Evolutionary conservation across 2,113 vertebrate species (phyloP), one percentile per base, ranked within the genome.

Genomic region (Amblyopsis rosae): DNA sequence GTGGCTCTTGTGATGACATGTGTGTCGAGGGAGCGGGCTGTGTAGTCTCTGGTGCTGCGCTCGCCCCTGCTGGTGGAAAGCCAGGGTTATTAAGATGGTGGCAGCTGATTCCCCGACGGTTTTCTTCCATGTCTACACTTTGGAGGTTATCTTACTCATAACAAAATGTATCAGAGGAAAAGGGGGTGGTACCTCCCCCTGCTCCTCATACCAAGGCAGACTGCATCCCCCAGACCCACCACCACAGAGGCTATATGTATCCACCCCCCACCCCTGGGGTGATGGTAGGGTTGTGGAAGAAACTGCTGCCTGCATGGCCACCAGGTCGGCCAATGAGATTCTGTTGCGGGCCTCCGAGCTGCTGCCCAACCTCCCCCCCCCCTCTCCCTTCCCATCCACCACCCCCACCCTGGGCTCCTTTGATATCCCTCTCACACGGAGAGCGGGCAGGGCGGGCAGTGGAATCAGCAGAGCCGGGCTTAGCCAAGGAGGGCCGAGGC

Each of bases 381-480:
- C 26, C 3, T 26, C 26, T 2, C 26, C 26, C 3, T 26, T 2
- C 26, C 2, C 26, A 26, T 26, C 26, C 26, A 26, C 26, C 26
- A 26, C 35, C 35, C 85, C 87, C 73, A 82, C 85, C 87, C 73
- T 81, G 68, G 83, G 80, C 90, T 90, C 89, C 93, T 96, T 96
- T 96, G 94, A 95, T 96, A 96, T 94, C 93, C 90, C 81, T 93
- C 92, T 94, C 94, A 95, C 94, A 94, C 90, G 90, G 93, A 90
- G 91, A 91, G 92, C 93, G 93, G 93, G 93, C 92, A 95, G 94
- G 89, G 89, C 91, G 85, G 91, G 79, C 82, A 79, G 79, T 87
- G 85, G 88, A 90, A 93, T 91, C 86, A 85, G 93, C 89, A 92
- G 94, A 91, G 70, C 69, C 26, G 76, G 73, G 72, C 78, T 51